Conservation (phyloP, 2,113 vertebrate genomes). For the Dasyornis broadbenti region DNA sequence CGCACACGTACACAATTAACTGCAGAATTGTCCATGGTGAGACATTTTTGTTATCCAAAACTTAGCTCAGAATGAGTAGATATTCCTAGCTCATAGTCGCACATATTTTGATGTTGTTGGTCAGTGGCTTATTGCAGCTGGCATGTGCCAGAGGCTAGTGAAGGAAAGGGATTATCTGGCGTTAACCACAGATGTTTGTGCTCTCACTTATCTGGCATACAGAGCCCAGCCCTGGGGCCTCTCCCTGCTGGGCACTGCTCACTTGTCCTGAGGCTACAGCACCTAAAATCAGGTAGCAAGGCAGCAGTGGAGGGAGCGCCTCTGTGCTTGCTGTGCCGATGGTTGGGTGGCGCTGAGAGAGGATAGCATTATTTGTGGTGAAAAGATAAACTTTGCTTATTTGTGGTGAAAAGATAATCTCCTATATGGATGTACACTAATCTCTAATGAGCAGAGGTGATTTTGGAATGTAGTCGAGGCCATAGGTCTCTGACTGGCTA, state of each 20-base stretch:
- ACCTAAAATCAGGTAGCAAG: neutral
- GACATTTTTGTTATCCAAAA: neutral
- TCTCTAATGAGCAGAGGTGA: neutral
- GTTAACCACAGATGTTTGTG: neutral
- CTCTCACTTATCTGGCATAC: neutral
- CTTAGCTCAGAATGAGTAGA: rapidly evolving
- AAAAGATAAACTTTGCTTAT: neutral
- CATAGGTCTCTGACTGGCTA: neutral
- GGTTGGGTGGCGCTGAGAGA: rapidly evolving
- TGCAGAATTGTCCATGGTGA: rapidly evolving
- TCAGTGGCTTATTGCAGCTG: neutral
- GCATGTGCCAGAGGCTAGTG: neutral
- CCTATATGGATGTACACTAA: neutral
- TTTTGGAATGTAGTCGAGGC: neutral
- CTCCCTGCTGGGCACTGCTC: neutral
- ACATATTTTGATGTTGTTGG: rapidly evolving
- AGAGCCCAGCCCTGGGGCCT: neutral
- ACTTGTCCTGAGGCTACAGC: neutral
- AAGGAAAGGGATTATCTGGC: neutral
- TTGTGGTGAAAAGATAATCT: neutral
- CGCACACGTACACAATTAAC: neutral
- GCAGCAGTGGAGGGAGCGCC: rapidly evolving
- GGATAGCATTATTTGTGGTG: neutral
- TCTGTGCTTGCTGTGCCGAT: neutral
- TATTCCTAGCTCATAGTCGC: rapidly evolving